Evolutionary conservation across 2,888 invertebrate genomes (phyloP).

Genomic region (Ichneumoninae sp.): DNA sequence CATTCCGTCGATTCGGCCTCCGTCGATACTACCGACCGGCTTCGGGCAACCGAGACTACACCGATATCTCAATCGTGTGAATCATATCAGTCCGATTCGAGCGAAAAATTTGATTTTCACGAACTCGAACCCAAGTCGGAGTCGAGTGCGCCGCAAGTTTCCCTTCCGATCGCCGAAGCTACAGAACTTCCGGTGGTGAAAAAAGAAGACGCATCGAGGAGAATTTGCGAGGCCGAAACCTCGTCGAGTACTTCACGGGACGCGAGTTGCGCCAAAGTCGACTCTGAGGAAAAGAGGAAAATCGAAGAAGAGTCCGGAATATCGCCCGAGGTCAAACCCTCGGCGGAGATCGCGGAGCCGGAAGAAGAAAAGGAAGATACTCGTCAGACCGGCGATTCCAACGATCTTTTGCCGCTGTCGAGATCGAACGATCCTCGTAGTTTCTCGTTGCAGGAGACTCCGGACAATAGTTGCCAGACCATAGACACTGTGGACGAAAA

Average conservation of each 20-base stretch:
- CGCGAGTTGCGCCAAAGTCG: constrained; percentile 1
- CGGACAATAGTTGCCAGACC: constrained; percentile 41
- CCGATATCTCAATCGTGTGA: background rate
- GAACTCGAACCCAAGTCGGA: background rate
- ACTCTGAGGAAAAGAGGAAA: background rate
- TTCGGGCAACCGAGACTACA: constrained; percentile 19
- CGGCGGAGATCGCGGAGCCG: constrained; percentile 20
- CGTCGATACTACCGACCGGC: constrained; percentile 17
- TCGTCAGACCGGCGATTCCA: constrained; percentile 20
- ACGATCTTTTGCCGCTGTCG: constrained; percentile 43
- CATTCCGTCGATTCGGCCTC: background rate
- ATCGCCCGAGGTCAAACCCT: constrained; percentile 27
- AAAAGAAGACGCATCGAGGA: background rate
- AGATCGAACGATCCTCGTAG: constrained; percentile 44
- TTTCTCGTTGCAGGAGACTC: constrained; percentile 29
- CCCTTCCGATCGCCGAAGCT: constrained; percentile 4
- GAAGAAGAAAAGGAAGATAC: constrained; percentile 22
- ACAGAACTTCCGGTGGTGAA: background rate
- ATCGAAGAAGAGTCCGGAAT: background rate
- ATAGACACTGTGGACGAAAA: constrained; percentile 55
- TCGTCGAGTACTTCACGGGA: background rate
- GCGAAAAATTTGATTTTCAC: constrained; percentile 8
- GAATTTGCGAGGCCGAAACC: constrained; percentile 25
- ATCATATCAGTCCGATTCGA: background rate
- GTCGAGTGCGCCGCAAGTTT: background rate